These are phyloP conservation scores for Nowickia ferox DNA, from an alignment of 2,888 invertebrate genomes.

Conservation along the genomic window DNA sequence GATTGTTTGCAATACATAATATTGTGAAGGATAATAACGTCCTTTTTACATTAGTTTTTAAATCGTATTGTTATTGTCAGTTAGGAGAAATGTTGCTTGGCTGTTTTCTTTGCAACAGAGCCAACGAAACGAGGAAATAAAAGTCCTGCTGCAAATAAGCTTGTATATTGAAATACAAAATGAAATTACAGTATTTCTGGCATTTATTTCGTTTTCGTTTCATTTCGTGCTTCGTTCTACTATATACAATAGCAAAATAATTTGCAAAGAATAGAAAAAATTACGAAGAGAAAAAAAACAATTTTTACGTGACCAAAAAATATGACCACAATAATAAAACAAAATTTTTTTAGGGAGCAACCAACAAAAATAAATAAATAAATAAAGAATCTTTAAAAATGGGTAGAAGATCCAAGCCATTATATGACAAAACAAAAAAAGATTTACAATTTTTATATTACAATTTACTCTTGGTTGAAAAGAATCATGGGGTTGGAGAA, in stretches of 20 bases:
- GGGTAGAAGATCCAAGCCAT: constrained; percentile 1
- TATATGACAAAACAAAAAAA: background rate
- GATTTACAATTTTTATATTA: no score
- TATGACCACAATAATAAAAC: constrained; percentile 54
- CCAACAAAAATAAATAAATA: background rate
- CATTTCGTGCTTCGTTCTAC: constrained; percentile 51
- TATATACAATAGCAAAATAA: constrained; percentile 43
- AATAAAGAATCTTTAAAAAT: background rate
- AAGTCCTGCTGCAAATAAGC: constrained; percentile 14
- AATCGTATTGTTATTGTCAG: constrained; percentile 7
- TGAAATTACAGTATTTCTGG: constrained; percentile 53
- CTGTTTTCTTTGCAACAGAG: background rate
- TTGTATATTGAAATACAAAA: constrained; percentile 64
- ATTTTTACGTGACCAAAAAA: constrained; percentile 59
- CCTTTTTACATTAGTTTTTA: background rate
- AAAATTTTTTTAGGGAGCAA: background rate
- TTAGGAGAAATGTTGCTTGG: constrained; percentile 4
- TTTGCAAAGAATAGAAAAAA: constrained; percentile 8
- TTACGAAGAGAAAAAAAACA: constrained; percentile 6
- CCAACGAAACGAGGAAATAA: constrained; percentile 30
- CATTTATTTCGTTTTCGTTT: constrained; percentile 43
- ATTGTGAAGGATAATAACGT: constrained; percentile 10
- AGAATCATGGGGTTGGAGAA: no score
- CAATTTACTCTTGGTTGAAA: no score
- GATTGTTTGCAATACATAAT: constrained; percentile 16